Evolutionary conservation across 2,113 vertebrate species (phyloP), one percentile per base, ranked within the genome.

Genomic region (Aviceda subcristata): DNA sequence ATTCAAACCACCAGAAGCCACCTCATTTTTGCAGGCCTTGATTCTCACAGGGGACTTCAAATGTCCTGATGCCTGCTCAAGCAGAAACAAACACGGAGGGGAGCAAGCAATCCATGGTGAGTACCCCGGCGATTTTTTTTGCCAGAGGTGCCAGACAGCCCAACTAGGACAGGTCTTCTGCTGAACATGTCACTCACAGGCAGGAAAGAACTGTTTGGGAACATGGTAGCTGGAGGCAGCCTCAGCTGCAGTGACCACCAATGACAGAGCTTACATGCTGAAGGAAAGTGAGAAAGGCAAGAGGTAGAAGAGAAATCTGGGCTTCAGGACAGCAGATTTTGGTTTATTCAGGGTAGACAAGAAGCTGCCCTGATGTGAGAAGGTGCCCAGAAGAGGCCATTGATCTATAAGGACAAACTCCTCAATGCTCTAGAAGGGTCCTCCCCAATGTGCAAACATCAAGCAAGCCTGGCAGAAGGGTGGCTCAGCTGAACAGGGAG

Each of bases 361-460:
- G 51, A 53, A 84, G 24, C n/a, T 77, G 41, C 16, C 60, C 46
- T 36, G 34, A 78, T 1, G 2, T 6, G 13, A 26, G 60, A 66
- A 82, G 11, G 27, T 67, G 34, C 23, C 13, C 2, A 1, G 50
- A 69, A 81, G 50, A 78, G 17, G 55, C 38, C 26, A 24, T 7
- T 66, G 36, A 38, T 48, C 74, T 45, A 0, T 5, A 69, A 62
- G 19, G 34, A 85, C n/a, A 80, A 81, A 69, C 12, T 38, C 69
- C 11, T 43, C 26, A 66, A 6, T 32, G 69, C 34, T 60, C 69
- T n/a, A 11, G 14, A 81, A 53, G 14, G 6, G 27, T 43, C 62
- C 8, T 83, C 19, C 15, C 21, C 32, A 62, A 30, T 0, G 3
- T 15, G 34, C 30, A n/a, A 3, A 72, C 57, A 55, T 30, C 0